These are phyloP conservation scores for Fopius arisanus DNA, from an alignment of 1,140 invertebrate species.

Conservation along the genomic window DNA sequence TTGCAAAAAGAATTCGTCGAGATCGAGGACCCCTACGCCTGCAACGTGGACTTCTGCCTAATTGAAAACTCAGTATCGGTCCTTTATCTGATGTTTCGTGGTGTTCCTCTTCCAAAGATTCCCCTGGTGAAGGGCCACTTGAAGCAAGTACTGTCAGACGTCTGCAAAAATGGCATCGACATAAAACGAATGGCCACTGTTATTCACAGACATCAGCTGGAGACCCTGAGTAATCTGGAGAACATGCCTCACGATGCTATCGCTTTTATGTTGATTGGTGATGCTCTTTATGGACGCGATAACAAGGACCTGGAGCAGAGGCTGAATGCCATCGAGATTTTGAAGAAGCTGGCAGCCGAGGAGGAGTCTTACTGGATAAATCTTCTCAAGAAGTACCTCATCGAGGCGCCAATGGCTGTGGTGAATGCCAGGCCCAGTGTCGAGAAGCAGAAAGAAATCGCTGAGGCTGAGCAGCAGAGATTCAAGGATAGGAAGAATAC, in stretches of 20 bases:
- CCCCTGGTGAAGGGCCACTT: constrained; percentile 71
- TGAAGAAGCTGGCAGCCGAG: constrained; percentile 72
- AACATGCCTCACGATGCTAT: constrained; percentile 78
- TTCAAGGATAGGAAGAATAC: constrained; percentile 70
- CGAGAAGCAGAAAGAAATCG: constrained; percentile 68
- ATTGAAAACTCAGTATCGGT: constrained; percentile 77
- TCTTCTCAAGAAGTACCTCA: constrained; percentile 76
- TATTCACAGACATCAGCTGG: constrained; percentile 76
- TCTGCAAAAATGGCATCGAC: constrained; percentile 71
- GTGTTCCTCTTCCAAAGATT: constrained; percentile 78
- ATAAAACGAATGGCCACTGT: constrained; percentile 78
- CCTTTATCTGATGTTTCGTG: constrained; percentile 78
- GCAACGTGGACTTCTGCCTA: constrained; percentile 74
- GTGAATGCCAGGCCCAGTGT: constrained; percentile 69
- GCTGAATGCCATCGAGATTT: constrained; percentile 74
- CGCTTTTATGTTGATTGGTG: constrained; percentile 79
- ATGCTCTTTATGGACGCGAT: constrained; percentile 80
- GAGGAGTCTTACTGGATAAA: constrained; percentile 75
- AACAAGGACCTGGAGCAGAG: constrained; percentile 74
- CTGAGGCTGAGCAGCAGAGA: constrained; percentile 73
- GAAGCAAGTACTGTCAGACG: constrained; percentile 66
- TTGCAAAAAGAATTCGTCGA: constrained; percentile 87
- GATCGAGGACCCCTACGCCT: constrained; percentile 81
- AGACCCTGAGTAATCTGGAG: constrained; percentile 77
- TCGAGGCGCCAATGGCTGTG: constrained; percentile 67